Evolutionary conservation across 2,888 invertebrate species (phyloP).

Genomic region (Muscina levida): DNA sequence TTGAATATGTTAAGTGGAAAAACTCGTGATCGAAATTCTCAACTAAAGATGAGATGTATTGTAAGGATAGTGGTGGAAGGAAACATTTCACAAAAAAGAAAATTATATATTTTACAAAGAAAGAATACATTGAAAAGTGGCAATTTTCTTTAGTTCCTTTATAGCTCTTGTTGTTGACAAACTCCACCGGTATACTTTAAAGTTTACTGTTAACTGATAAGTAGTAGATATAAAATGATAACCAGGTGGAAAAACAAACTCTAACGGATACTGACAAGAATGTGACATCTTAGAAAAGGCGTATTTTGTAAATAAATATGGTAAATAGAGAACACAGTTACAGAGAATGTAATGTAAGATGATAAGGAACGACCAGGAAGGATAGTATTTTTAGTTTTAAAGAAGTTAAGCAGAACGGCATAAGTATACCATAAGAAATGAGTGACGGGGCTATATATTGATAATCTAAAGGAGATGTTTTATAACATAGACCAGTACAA

Average conservation of each 20-base stretch:
- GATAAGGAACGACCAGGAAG: too few species aligned
- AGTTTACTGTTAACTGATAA: too few species aligned
- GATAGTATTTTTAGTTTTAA: too few species aligned
- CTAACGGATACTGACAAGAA: conserved; percentile 17
- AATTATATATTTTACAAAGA: not conserved
- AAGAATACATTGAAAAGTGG: conserved; percentile 2
- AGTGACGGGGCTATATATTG: too few species aligned
- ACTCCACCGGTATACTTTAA: too few species aligned
- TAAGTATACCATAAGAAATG: too few species aligned
- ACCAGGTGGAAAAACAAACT: not conserved
- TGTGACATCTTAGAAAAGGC: conserved; percentile 20
- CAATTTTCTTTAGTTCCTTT: conserved; percentile 7
- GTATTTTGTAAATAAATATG: conserved; percentile 38
- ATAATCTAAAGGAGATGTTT: too few species aligned
- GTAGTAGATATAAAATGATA: too few species aligned
- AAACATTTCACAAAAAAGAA: too few species aligned
- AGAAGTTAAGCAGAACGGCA: too few species aligned
- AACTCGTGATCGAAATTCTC: conserved; percentile 67
- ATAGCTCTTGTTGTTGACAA: not conserved
- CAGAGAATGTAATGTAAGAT: conserved; percentile 16
- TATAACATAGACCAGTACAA: too few species aligned
- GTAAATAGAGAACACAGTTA: conserved; percentile 1
- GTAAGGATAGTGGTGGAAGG: conserved; percentile 40
- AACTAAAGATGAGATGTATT: conserved; percentile 46
- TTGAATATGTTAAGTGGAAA: conserved; percentile 66